Conservation (phyloP, 2,113 vertebrate genomes). For the Anoura caudifer region DNA sequence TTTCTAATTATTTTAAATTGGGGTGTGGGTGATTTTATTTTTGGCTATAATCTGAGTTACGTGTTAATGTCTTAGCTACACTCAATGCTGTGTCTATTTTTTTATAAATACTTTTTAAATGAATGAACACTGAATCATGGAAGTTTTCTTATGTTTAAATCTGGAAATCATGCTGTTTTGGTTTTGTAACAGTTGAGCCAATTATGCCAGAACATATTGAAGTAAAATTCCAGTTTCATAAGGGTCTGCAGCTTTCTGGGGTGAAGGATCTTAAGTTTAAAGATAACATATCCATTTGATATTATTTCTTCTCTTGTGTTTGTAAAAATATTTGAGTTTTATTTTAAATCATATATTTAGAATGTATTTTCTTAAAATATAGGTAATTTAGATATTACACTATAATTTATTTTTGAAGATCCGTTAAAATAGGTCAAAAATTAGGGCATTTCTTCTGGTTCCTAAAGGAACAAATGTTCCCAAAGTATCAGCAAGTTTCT, state of each 20-base stretch:
- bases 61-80: not conserved
- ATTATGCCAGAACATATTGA: not conserved
- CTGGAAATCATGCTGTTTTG: not conserved
- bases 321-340: not conserved
- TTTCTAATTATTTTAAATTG: not conserved
- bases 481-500: not conserved
- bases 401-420: not conserved
- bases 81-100: not conserved
- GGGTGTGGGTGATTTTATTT: not conserved
- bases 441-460: not conserved
- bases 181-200: not conserved
- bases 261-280: not conserved
- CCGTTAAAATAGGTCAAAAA: not conserved
- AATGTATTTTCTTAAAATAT: not conserved
- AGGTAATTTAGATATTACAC: not conserved
- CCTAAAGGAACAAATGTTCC: not conserved
- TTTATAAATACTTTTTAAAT: constrained; percentile 2
- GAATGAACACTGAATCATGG: not conserved
- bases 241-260: not conserved
- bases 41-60: not conserved
- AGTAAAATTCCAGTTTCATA: not conserved
- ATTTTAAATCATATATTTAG: not conserved
- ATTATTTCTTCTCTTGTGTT: not conserved
- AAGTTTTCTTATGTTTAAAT: not conserved
- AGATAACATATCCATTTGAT: not conserved